phyloP scores from a whole-genome alignment of 2,888 invertebrate genomes.

The Cremastinae sp. region DNA sequence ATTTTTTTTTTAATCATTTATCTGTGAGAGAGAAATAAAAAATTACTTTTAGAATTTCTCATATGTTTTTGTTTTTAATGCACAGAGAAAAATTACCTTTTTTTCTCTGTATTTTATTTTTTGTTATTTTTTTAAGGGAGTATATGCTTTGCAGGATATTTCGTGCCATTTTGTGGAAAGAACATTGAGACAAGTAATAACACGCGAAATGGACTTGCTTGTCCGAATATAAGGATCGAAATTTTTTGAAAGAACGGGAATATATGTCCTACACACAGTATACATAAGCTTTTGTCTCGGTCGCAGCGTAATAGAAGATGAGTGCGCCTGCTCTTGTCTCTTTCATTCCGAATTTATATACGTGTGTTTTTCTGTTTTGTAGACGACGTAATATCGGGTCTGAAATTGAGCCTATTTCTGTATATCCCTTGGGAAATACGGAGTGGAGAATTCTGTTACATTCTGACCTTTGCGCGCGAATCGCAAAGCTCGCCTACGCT shows the following conservation, averaged over 20 bases:
- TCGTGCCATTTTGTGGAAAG: slow-evolving; percentile 20
- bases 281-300: slow-evolving; percentile 40
- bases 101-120: too few species aligned
- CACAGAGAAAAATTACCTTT: too few species aligned
- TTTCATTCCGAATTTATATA: slow-evolving; percentile 1
- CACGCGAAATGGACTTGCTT: slow-evolving; percentile 45
- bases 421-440: slow-evolving; percentile 70
- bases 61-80: too few species aligned
- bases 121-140: background rate
- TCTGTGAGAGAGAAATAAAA: too few species aligned
- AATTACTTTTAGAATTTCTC: too few species aligned
- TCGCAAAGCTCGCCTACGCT: slow-evolving; percentile 37
- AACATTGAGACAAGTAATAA: slow-evolving; percentile 48
- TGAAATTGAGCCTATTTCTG: slow-evolving; percentile 65
- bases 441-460: slow-evolving; percentile 65
- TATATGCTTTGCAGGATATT: background rate
- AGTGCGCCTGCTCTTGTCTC: slow-evolving; percentile 42
- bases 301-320: slow-evolving; percentile 53
- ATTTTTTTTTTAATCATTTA: too few species aligned
- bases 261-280: slow-evolving; percentile 23
- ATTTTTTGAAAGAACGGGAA: slow-evolving; percentile 42
- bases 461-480: slow-evolving; percentile 28
- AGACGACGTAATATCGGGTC: slow-evolving; percentile 66
- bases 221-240: slow-evolving; percentile 41
- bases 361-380: slow-evolving; percentile 60